These are phyloP conservation scores for Alloplasta piceator DNA, from an alignment of 2,888 invertebrate species.

Conservation along the genomic window DNA sequence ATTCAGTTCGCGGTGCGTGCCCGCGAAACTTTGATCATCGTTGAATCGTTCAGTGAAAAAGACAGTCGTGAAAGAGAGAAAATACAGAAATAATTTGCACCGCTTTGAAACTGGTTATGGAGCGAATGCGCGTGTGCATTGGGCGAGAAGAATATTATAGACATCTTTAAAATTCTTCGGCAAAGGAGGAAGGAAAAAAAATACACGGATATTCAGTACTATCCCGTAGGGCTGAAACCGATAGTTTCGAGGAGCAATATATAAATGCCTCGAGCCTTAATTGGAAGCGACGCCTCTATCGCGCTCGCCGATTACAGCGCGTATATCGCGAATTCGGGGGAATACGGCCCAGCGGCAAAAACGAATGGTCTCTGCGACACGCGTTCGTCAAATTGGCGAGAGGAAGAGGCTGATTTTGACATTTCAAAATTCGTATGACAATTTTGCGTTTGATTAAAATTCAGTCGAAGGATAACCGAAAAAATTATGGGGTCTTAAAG, in stretches of 20 bases:
- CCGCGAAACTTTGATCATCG: slow-evolving; percentile 13
- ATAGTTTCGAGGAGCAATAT: slow-evolving; percentile 53
- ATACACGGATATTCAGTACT: slow-evolving; percentile 36
- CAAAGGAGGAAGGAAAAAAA: slow-evolving; percentile 1
- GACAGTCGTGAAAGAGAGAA: not conserved
- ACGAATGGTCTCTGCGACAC: no score
- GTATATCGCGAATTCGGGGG: not conserved
- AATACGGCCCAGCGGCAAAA: no score
- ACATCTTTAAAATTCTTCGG: slow-evolving; percentile 9
- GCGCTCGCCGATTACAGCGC: slow-evolving; percentile 11
- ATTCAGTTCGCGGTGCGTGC: not conserved
- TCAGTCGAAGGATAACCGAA: no score
- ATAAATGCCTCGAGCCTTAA: slow-evolving; percentile 64
- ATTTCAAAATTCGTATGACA: no score
- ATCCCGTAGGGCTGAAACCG: slow-evolving; percentile 9
- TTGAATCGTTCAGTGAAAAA: slow-evolving; percentile 3
- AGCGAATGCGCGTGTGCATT: slow-evolving; percentile 1
- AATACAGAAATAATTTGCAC: slow-evolving; percentile 1
- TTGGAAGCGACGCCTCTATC: slow-evolving; percentile 59
- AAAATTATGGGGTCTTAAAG: no score
- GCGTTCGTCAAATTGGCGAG: no score
- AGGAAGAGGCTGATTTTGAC: no score
- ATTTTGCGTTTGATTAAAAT: no score
- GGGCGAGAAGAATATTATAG: slow-evolving; percentile 21
- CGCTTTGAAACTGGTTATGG: slow-evolving; percentile 48